Evolutionary conservation across 2,113 vertebrate species (phyloP), one percentile per base, ranked within the genome.

Genomic region (Tachuris rubrigastra): DNA sequence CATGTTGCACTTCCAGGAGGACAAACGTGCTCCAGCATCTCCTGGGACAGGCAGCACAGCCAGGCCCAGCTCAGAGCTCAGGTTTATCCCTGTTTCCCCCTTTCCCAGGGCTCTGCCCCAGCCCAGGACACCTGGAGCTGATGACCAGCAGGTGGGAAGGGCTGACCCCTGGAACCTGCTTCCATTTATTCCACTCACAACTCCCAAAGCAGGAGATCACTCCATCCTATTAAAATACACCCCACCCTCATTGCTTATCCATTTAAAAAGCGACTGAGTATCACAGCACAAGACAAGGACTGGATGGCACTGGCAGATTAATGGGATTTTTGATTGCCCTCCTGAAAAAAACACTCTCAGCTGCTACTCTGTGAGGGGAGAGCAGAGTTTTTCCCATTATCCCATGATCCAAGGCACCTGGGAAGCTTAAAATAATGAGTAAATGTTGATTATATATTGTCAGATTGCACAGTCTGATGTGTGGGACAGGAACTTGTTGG

Each of bases 61-160:
- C 1, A 0, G 2, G 0, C 30, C 10, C 1, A 7, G 0, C 24
- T 14, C 44, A 8, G 17, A 9, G n/a, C 56, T 65, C 44, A 19
- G 31, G 0, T 22, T 14, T 25, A 9, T n/a, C 5, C 23, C 11
- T 1, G 0, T 5, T 30, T 11, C 13, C 16, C 19, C 3, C 4
- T 33, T 41, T 16, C 41, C 68, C 17, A 0, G 30, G 21, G 14
- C 11, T 8, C 25, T 12, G 8, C 14, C 56, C 72, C 39, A 65
- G 8, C 6, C 23, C 22, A 1, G 9, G 4, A 2, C 50, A 56
- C 20, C 37, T 25, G 14, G 13, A 12, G 19, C 77, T 39, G 67
- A 6, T 10, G 41, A 2, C 2, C 67, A 9, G 55, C 31, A 28
- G 60, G 13, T 49, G 84, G 56, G 71, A 25, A 58, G 31, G 19